Evolutionary conservation across 1,140 invertebrate species (phyloP).

Genomic region (Eueides isabella): DNA sequence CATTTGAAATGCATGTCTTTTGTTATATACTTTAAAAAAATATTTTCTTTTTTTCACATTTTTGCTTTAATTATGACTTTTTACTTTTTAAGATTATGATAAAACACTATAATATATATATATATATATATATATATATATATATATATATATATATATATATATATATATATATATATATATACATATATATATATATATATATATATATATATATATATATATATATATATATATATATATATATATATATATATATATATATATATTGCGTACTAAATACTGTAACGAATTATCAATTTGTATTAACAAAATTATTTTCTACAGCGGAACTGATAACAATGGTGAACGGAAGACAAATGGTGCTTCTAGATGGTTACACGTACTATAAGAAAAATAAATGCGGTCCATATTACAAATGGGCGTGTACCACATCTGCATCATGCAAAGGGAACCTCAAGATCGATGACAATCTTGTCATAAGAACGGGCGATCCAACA

Average conservation of each 20-base stretch:
- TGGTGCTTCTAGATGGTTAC: slow-evolving; percentile 25
- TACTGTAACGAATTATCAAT: background rate
- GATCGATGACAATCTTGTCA: slow-evolving; percentile 19
- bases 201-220: too few relatives aligned
- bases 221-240: too few relatives aligned
- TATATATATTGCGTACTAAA: background rate
- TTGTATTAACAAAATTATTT: slow-evolving; percentile 5
- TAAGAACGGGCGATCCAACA: background rate
- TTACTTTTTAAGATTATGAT: too few relatives aligned
- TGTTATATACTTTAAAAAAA: too few relatives aligned
- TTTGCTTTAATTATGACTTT: too few relatives aligned
- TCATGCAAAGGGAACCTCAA: slow-evolving; percentile 24
- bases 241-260: too few relatives aligned
- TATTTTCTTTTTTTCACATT: too few relatives aligned
- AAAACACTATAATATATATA: too few relatives aligned
- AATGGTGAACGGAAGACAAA: slow-evolving; percentile 30
- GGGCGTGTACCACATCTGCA: slow-evolving; percentile 25
- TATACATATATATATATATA: too few relatives aligned
- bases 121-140: too few relatives aligned
- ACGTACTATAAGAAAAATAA: slow-evolving; percentile 38
- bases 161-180: too few relatives aligned
- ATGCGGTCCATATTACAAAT: slow-evolving; percentile 11
- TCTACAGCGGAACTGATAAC: slow-evolving; percentile 30
- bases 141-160: too few relatives aligned
- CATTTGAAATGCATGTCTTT: background rate